Percentiles rank a stretch among this genome's conserved stretches.
phyloP scores from a whole-genome alignment of 2,113 vertebrate species.

The Taurulus bubalis region DNA sequence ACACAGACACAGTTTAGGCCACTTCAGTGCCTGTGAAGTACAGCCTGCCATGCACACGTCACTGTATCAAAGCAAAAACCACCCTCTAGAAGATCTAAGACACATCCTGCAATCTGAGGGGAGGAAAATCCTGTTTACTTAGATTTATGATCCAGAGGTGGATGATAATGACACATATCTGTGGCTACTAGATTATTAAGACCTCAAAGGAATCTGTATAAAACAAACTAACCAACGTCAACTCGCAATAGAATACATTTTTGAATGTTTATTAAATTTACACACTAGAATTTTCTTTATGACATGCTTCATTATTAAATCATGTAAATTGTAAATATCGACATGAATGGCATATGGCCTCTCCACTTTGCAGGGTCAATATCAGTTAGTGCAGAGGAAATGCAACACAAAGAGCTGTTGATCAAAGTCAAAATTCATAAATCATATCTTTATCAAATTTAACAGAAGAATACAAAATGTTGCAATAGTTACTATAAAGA shows the following conservation, averaged over 20 bases:
- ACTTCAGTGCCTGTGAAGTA: constrained; percentile 60
- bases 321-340: not conserved
- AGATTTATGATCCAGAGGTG: constrained; percentile 30
- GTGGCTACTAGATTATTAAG: not conserved
- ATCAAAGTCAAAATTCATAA: not conserved
- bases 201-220: not conserved
- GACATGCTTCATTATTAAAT: not conserved
- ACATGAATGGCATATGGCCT: not conserved
- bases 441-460: not conserved
- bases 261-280: not conserved
- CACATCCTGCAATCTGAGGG: constrained; percentile 36
- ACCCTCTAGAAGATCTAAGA: constrained; percentile 55
- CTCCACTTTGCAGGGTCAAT: not conserved
- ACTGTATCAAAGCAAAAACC: constrained; percentile 54
- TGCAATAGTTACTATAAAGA: not conserved
- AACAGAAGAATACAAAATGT: not conserved
- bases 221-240: not conserved
- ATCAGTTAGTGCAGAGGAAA: not conserved
- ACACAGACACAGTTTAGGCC: constrained; percentile 43
- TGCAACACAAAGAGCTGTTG: not conserved
- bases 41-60: constrained; percentile 26
- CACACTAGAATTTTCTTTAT: not conserved
- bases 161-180: constrained; percentile 20
- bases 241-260: not conserved
- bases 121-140: constrained; percentile 51